phyloP scores from a whole-genome alignment of 2,797 vertebrate genomes.

The Amblyopsis hoosieri region DNA sequence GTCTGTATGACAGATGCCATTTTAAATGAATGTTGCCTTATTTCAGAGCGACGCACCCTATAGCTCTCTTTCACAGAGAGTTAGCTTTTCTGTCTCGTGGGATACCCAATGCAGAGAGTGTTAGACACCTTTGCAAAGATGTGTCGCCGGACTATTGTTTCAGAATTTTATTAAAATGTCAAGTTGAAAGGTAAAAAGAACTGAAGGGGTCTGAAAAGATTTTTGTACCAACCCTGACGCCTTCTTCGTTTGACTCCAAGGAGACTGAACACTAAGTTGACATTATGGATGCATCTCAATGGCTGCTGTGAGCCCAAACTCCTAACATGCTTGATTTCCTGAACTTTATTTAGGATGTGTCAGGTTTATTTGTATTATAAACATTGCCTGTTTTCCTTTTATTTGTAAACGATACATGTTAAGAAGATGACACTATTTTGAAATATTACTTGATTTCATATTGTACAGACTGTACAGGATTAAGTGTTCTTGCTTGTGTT shows the following conservation, averaged over 20 bases:
- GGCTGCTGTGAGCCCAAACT: conserved; percentile 68
- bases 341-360: conserved; percentile 72
- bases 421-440: conserved; percentile 81
- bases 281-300: conserved; percentile 66
- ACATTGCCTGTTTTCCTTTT: conserved; percentile 77
- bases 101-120: conserved; percentile 48
- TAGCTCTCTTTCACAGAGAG: conserved; percentile 56
- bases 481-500: conserved; percentile 72
- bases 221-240: conserved; percentile 58
- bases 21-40: conserved; percentile 78
- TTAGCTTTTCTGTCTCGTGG: conserved; percentile 50
- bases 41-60: conserved; percentile 66
- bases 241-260: conserved; percentile 62
- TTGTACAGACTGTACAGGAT: conserved; percentile 77
- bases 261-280: conserved; percentile 60
- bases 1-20: conserved; percentile 71
- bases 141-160: conserved; percentile 55
- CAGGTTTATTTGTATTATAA: conserved; percentile 77
- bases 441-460: conserved; percentile 81
- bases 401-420: conserved; percentile 77
- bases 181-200: conserved; percentile 65
- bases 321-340: conserved; percentile 72
- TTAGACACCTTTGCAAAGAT: conserved; percentile 52
- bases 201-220: conserved; percentile 62
- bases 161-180: conserved; percentile 54